Evolutionary conservation across 2,113 vertebrate species (phyloP).

Genomic region (Pimephales promelas): DNA sequence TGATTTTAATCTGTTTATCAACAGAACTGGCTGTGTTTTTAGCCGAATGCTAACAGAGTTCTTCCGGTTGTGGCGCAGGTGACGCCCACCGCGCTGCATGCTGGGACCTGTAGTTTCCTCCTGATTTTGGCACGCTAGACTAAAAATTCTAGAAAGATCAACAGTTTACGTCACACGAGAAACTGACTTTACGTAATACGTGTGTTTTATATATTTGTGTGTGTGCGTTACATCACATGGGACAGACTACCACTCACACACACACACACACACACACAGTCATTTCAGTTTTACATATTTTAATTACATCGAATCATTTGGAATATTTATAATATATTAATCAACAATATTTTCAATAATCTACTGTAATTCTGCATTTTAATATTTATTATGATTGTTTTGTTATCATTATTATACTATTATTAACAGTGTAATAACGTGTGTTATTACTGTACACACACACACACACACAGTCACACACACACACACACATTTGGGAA

Average conservation of each 20-base stretch:
- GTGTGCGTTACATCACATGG: neutral
- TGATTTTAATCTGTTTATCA: neutral
- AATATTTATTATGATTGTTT: too few relatives aligned
- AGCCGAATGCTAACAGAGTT: conserved; percentile 43
- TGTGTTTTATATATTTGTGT: neutral
- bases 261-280: neutral
- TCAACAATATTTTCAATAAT: too few relatives aligned
- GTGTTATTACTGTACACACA: neutral
- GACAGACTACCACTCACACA: too few relatives aligned
- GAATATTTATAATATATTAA: too few relatives aligned
- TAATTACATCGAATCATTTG: too few relatives aligned
- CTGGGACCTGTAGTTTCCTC: conserved; percentile 49
- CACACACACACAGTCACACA: too few relatives aligned
- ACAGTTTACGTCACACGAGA: neutral
- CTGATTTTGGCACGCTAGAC: too few relatives aligned
- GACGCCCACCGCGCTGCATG: conserved; percentile 17
- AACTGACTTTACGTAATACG: neutral
- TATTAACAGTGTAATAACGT: too few relatives aligned
- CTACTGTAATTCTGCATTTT: too few relatives aligned
- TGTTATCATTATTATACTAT: too few relatives aligned
- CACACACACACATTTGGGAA: too few relatives aligned
- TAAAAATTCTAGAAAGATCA: neutral
- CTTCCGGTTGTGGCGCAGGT: conserved; percentile 50
- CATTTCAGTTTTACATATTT: too few relatives aligned
- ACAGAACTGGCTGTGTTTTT: conserved; percentile 53